These are phyloP conservation scores for Calliphora vomitoria DNA, from an alignment of 2,888 invertebrate species.

Conservation along the genomic window DNA sequence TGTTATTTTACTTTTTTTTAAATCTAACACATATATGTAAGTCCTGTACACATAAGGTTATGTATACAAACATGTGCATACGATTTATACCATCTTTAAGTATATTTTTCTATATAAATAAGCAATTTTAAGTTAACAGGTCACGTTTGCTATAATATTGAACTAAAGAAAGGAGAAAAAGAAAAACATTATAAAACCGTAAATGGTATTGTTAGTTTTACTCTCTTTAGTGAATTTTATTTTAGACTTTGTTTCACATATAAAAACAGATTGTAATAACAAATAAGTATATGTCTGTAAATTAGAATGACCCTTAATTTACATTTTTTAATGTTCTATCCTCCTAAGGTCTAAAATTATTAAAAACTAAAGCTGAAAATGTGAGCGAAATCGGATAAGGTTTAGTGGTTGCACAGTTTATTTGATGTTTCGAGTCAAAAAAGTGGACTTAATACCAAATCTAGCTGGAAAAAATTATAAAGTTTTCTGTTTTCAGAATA, in stretches of 20 bases:
- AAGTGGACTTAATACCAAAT: too few relatives aligned
- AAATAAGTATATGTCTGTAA: neutral
- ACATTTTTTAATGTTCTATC: too few relatives aligned
- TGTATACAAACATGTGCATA: neutral
- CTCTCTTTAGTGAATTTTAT: neutral
- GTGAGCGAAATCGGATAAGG: too few relatives aligned
- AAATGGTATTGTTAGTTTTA: neutral
- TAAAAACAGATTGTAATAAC: neutral
- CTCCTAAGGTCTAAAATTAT: too few relatives aligned
- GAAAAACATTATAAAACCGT: neutral
- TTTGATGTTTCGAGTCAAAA: too few relatives aligned
- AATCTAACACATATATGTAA: too few relatives aligned
- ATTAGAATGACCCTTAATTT: too few relatives aligned
- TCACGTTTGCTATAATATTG: conserved; percentile 81
- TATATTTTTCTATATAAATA: conserved; percentile 48
- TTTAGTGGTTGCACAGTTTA: too few relatives aligned
- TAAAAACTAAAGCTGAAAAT: too few relatives aligned
- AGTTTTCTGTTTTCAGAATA: too few relatives aligned
- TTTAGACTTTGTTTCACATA: neutral
- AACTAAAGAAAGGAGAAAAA: conserved; percentile 70
- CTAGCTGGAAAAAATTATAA: too few relatives aligned
- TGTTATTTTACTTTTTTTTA: too few relatives aligned
- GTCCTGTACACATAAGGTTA: neutral
- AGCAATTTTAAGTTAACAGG: conserved; percentile 78
- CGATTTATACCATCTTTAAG: neutral